Base-by-base conservation (phyloP, 2,888 invertebrate genomes). In the Troides helena region DNA sequence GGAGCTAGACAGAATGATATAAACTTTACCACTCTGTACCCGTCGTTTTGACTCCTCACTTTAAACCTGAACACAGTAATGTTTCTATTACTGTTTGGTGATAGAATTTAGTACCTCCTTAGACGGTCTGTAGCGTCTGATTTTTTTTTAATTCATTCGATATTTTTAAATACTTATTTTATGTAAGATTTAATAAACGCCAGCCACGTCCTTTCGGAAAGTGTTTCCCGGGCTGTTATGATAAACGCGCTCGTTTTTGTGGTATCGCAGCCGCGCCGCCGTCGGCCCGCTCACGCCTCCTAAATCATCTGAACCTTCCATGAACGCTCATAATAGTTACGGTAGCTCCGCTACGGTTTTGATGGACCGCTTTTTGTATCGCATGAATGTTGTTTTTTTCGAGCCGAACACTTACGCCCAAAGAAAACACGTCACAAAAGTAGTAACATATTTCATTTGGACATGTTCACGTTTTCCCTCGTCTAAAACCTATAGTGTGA, bases 231-330 rank as follows among this genome's bases (percentile, higher is more conserved):
- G 21, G 25, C 23, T 39, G 60, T 25, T 53, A 65, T 69, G 65
- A 69, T 62, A 61, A 43, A 69, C 57, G 61, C 25, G 21, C 57
- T 65, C 61, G 65, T 69, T 65, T 70, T 70, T 70, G 62, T 62
- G 58, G 25, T 62, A 62, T 56, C 61, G 62, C 56, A 67, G 18
- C 36, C 56, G 57, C 21, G 36, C 62, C 56, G 12, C 7, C 12
- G 50, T 50, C 59, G 60, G n/a, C 61, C 57, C 58, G 23, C 62
- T 62, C 65, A 62, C 61, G 65, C 50, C 56, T 25, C 64, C 62
- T 71, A 71, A 65, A 71, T 71, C 70, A 68, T 67, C 57, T 67
- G 67, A 71, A 71, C 70, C 64, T 56, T 58, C 36, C 50, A 61
- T 70, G 70, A 63, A 60, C 66, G 36, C 68, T 70, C 63, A 63